Conservation (phyloP, 2,888 invertebrate genomes). For the Dichetophora obliterata region DNA sequence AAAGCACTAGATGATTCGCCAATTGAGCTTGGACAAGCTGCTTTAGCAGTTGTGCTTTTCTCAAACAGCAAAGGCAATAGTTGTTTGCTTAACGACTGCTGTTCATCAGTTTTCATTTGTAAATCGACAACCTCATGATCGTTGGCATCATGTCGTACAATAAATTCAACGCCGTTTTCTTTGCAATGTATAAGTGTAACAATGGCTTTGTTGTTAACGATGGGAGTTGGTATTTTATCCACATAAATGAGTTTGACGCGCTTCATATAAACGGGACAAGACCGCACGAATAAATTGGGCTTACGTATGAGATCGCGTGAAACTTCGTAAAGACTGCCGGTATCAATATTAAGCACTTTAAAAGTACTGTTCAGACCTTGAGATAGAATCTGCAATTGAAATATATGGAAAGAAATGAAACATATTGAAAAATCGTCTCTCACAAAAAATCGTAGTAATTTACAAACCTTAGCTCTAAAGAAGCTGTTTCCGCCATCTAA, state of each 20-base stretch:
- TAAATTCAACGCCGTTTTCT: constrained; percentile 47
- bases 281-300: constrained; percentile 50
- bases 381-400: not conserved
- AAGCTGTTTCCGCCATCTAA: constrained; percentile 8
- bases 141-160: constrained; percentile 42
- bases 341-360: constrained; percentile 51
- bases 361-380: not conserved
- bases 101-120: constrained; percentile 46
- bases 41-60: constrained; percentile 19
- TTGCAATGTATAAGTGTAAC: constrained; percentile 46
- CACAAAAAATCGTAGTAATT: too few relatives aligned
- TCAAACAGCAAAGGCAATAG: constrained; percentile 53
- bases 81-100: constrained; percentile 52
- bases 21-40: not conserved
- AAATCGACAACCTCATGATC: constrained; percentile 46
- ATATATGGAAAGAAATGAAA: not conserved
- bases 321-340: constrained; percentile 42
- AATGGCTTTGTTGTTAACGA: constrained; percentile 51
- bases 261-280: constrained; percentile 49
- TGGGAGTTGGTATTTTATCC: constrained; percentile 48
- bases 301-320: constrained; percentile 43
- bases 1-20: not conserved
- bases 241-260: constrained; percentile 50
- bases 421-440: not conserved
- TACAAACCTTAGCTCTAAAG: constrained; percentile 42